phyloP scores from a whole-genome alignment of 2,797 vertebrate genomes.

The Danionella dracula region DNA sequence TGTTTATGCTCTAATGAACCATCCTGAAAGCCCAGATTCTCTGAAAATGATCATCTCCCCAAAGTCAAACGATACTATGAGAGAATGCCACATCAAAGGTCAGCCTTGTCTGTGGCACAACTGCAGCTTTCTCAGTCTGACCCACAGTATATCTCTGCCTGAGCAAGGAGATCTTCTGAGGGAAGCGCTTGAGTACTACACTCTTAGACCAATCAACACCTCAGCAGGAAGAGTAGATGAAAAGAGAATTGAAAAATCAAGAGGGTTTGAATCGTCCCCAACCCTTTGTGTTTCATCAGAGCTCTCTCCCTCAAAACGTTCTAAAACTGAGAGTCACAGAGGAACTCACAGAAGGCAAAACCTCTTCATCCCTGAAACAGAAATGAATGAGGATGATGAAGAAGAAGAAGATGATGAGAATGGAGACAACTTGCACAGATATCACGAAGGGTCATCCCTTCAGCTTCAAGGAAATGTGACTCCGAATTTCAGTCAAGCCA shows the following conservation, averaged over 20 bases:
- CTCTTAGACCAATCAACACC: conserved; percentile 61
- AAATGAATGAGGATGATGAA: conserved; percentile 71
- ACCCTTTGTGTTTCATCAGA: conserved; percentile 46
- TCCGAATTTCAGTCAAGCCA: conserved; percentile 58
- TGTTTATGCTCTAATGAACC: too few species aligned
- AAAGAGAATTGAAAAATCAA: background rate
- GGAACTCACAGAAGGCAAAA: conserved; percentile 66
- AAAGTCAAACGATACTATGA: conserved; percentile 83
- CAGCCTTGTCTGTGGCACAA: conserved; percentile 77
- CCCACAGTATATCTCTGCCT: conserved; percentile 70
- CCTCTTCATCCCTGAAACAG: conserved; percentile 74
- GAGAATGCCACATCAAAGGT: conserved; percentile 84
- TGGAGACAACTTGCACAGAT: conserved; percentile 63
- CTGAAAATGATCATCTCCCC: conserved; percentile 83
- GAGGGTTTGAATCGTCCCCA: conserved; percentile 48
- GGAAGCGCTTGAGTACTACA: conserved; percentile 68
- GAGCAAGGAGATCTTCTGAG: conserved; percentile 73
- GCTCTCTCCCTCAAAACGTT: background rate
- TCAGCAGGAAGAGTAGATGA: conserved; percentile 55
- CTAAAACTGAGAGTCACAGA: conserved; percentile 39
- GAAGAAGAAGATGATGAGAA: conserved; percentile 75
- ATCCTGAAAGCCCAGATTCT: background rate
- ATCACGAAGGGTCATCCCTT: conserved; percentile 67
- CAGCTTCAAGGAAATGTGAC: conserved; percentile 68
- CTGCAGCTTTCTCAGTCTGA: conserved; percentile 70